These are phyloP conservation scores for Copsychus sechellarum DNA, from an alignment of 2,113 vertebrate species.

Conservation along the genomic window DNA sequence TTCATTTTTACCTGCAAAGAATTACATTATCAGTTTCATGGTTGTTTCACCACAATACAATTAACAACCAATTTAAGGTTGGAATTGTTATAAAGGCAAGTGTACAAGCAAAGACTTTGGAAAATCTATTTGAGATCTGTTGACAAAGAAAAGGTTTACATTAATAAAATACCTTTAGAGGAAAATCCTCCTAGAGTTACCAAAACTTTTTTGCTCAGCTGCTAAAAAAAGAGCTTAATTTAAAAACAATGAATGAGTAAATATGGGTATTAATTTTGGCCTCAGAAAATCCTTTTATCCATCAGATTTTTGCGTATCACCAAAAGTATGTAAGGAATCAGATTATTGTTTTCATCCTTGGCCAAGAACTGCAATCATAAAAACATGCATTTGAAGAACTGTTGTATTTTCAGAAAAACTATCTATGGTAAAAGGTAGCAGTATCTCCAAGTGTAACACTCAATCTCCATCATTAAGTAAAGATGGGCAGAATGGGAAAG, in stretches of 20 bases:
- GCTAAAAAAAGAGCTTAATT: background rate
- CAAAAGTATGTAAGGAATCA: constrained; percentile 56
- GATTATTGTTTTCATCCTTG: constrained; percentile 75
- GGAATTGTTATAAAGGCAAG: background rate
- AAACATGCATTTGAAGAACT: background rate
- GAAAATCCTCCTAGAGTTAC: background rate
- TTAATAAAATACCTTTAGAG: background rate
- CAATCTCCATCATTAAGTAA: background rate
- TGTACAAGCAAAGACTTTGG: background rate
- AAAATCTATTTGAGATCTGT: background rate
- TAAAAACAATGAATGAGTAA: background rate
- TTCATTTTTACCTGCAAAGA: background rate
- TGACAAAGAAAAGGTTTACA: background rate
- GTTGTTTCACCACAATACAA: background rate
- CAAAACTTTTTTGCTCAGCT: background rate
- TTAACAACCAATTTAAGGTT: background rate
- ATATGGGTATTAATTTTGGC: constrained; percentile 54
- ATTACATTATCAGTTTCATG: background rate
- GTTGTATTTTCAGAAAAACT: background rate
- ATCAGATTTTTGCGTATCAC: constrained; percentile 67
- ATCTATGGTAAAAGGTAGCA: background rate
- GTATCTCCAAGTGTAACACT: background rate
- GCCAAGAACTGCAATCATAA: constrained; percentile 53
- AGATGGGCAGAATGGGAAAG: background rate
- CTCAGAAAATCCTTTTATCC: constrained; percentile 84